Conservation (phyloP, 2,113 vertebrate species). For the Tapirus terrestris region DNA sequence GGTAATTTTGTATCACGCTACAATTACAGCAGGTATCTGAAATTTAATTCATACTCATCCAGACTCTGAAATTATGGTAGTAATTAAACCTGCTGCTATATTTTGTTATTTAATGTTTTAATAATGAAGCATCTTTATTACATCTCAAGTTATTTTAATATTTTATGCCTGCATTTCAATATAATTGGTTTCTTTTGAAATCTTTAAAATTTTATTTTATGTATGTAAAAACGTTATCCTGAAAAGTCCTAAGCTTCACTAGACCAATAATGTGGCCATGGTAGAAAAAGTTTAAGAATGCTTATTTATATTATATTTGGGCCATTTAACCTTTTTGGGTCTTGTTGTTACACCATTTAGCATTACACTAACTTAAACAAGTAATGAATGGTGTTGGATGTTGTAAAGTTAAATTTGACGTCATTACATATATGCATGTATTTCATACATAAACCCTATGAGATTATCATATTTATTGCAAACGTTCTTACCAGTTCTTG, state of each 20-base stretch:
- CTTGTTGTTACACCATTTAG: background rate
- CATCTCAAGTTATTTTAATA: background rate
- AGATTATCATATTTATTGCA: background rate
- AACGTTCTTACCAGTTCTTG: background rate
- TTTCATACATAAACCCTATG: background rate
- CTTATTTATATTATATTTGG: background rate
- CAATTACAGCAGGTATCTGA: background rate
- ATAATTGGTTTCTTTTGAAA: constrained; percentile 6
- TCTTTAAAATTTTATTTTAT: background rate
- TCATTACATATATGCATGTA: background rate
- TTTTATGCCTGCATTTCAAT: background rate
- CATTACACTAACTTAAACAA: background rate
- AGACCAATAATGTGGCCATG: background rate
- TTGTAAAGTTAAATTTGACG: background rate
- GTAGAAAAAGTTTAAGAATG: constrained; percentile 11
- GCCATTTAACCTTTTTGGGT: background rate
- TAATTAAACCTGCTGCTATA: background rate
- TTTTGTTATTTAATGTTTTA: constrained; percentile 38
- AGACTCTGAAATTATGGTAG: constrained; percentile 3
- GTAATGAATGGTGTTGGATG: background rate
- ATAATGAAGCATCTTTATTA: background rate
- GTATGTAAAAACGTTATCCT: background rate
- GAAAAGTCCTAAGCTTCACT: background rate
- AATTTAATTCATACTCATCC: constrained; percentile 16
- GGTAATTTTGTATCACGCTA: background rate